Conservation (phyloP, 2,113 vertebrate species). For the Carassius gibelio region DNA sequence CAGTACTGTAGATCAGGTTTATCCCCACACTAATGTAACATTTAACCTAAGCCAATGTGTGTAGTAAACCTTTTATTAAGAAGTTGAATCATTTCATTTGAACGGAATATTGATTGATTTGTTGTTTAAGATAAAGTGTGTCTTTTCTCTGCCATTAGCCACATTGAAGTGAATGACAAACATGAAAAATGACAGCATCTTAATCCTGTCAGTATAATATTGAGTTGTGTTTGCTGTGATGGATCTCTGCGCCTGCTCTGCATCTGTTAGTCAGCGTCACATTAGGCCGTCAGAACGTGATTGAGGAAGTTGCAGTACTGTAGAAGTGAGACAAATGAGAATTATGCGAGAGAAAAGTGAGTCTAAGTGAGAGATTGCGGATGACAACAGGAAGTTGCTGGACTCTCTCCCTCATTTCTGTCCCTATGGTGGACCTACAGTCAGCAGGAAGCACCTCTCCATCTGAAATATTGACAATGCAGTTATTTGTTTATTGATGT, state of each 20-base stretch:
- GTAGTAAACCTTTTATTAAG: neutral
- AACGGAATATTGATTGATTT: neutral
- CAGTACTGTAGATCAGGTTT: slow-evolving; percentile 14
- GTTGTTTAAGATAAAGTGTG: too few species aligned
- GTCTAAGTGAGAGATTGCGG: neutral
- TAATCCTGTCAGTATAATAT: neutral
- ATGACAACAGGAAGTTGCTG: slow-evolving; percentile 1
- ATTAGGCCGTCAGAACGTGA: slow-evolving; percentile 12
- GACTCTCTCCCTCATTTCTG: neutral
- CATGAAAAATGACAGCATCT: neutral
- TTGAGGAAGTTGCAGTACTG: neutral
- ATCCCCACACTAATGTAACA: neutral
- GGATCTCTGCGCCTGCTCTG: neutral
- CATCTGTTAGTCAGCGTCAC: neutral
- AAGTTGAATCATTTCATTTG: neutral
- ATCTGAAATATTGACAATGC: slow-evolving; percentile 44
- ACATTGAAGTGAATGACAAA: too few species aligned
- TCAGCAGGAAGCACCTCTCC: slow-evolving; percentile 30
- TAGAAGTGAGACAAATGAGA: slow-evolving; percentile 17
- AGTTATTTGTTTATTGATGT: slow-evolving; percentile 36
- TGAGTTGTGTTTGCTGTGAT: slow-evolving; percentile 4
- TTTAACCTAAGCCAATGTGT: neutral
- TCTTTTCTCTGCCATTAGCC: too few species aligned
- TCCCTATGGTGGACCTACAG: slow-evolving; percentile 1
- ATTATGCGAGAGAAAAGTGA: neutral